Conservation (phyloP, 2,888 invertebrate species). For the Aromia moschata region DNA sequence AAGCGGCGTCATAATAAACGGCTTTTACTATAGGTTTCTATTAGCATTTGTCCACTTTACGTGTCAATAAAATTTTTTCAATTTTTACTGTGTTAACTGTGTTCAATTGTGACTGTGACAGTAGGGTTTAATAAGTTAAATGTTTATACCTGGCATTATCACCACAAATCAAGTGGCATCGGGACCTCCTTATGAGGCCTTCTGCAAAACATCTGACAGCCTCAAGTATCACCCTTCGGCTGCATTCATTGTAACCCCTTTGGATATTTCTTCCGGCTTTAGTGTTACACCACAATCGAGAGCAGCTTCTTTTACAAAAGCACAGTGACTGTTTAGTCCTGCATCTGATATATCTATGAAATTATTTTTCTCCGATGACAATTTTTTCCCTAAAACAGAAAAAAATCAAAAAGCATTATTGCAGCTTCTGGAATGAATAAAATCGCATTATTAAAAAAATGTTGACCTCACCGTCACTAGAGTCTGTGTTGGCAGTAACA, state of each 20-base stretch:
- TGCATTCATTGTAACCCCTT: conserved; percentile 61
- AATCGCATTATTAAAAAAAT: too few relatives aligned
- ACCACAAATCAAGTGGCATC: conserved; percentile 48
- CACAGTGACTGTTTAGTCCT: conserved; percentile 53
- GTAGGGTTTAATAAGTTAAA: too few relatives aligned
- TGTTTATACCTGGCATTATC: conserved; percentile 49
- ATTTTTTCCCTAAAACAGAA: conserved; percentile 16
- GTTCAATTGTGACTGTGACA: too few relatives aligned
- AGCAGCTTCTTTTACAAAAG: conserved; percentile 62
- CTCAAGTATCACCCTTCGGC: conserved; percentile 66
- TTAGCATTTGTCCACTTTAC: too few relatives aligned
- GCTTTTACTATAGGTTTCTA: too few relatives aligned
- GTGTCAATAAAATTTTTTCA: too few relatives aligned
- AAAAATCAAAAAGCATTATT: conserved; percentile 8
- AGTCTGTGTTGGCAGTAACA: conserved; percentile 36
- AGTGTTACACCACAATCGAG: conserved; percentile 63
- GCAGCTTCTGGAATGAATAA: neutral
- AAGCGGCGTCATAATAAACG: too few relatives aligned
- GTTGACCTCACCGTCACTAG: neutral
- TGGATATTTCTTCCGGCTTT: conserved; percentile 62
- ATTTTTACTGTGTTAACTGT: too few relatives aligned
- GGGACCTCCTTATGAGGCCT: conserved; percentile 60
- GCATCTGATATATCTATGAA: conserved; percentile 46
- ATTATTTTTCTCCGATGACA: conserved; percentile 28
- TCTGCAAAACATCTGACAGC: conserved; percentile 66